These are phyloP conservation scores for Aphis craccivora DNA, from an alignment of 1,140 invertebrate species.

Conservation along the genomic window DNA sequence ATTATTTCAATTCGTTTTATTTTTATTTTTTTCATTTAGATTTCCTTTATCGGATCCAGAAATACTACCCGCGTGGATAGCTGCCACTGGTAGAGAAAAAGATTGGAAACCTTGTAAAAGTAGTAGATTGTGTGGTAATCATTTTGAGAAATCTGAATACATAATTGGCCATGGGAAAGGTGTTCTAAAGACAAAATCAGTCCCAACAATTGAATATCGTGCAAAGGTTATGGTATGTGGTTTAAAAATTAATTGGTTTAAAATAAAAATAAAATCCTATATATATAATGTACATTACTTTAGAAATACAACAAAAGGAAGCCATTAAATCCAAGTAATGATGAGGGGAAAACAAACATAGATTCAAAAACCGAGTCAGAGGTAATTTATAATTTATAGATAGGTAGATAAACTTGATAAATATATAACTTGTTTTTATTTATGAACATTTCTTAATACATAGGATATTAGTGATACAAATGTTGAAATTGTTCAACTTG, in stretches of 20 bases:
- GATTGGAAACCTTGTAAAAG: conserved; percentile 48
- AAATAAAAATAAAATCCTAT: not conserved
- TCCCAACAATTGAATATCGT: conserved; percentile 49
- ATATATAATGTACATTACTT: not conserved
- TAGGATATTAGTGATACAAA: conserved; percentile 8
- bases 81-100: conserved; percentile 33
- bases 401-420: not conserved
- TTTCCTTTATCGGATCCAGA: conserved; percentile 43
- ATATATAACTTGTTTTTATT: not conserved
- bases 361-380: not conserved
- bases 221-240: not conserved
- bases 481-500: not conserved
- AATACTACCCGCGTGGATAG: not conserved
- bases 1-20: not conserved
- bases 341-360: not conserved
- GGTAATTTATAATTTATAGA: conserved; percentile 14
- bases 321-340: not conserved
- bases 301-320: conserved; percentile 4
- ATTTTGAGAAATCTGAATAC: conserved; percentile 48
- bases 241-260: not conserved
- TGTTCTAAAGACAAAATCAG: conserved; percentile 21
- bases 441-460: not conserved
- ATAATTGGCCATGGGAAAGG: conserved; percentile 45
- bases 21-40: not conserved
- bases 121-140: conserved; percentile 50